Percentiles rank a stretch among this genome's conserved stretches.
phyloP scores from a whole-genome alignment of 2,113 vertebrate species.

The Petaurus breviceps region DNA sequence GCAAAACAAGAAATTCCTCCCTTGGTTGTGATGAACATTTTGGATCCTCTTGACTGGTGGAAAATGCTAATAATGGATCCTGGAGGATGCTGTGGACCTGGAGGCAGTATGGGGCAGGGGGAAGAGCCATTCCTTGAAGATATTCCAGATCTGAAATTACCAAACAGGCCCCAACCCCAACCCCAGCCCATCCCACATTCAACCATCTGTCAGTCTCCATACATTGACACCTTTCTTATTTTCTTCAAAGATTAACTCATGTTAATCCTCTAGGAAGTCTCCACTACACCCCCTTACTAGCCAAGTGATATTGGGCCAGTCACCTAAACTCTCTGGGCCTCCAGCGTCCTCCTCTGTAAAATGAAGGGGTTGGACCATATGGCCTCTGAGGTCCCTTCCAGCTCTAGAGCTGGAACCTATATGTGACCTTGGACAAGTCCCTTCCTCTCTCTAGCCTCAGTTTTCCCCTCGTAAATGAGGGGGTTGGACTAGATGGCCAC shows the following conservation, averaged over 20 bases:
- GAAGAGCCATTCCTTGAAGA: background rate
- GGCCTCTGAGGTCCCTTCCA: no score
- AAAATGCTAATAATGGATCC: slow-evolving; percentile 24
- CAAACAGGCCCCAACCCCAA: no score
- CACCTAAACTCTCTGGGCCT: background rate
- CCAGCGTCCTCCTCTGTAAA: background rate
- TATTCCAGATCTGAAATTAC: no score
- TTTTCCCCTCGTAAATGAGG: background rate
- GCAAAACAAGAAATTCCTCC: background rate
- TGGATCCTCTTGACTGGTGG: background rate
- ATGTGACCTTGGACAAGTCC: background rate
- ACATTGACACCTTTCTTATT: no score
- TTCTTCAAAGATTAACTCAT: no score
- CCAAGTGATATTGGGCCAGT: background rate
- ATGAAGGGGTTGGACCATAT: background rate
- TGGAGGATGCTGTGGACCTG: background rate
- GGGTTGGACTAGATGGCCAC: no score
- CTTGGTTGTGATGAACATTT: slow-evolving; percentile 3
- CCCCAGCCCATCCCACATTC: no score
- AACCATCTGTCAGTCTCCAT: no score
- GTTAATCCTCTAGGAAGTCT: no score
- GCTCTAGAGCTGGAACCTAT: no score
- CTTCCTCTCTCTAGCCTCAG: slow-evolving; percentile 22
- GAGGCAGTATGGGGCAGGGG: background rate
- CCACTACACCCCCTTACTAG: background rate